These are phyloP conservation scores for Dascillus cervinus DNA, from an alignment of 2,888 invertebrate species.

Conservation along the genomic window DNA sequence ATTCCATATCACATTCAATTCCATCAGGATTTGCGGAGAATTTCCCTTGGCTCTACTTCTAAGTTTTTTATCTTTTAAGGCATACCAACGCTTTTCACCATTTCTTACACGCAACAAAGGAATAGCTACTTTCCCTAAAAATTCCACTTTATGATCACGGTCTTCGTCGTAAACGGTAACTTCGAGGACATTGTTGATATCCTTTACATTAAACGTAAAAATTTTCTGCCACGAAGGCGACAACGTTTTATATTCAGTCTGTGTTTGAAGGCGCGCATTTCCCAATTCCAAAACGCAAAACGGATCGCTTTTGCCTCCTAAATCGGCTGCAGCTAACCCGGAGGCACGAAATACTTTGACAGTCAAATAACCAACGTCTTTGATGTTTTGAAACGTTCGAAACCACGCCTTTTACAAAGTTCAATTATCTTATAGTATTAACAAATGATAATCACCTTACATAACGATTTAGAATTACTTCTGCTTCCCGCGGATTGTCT, in stretches of 20 bases:
- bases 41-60: conserved; percentile 85
- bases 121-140: conserved; percentile 76
- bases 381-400: conserved; percentile 61
- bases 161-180: conserved; percentile 97
- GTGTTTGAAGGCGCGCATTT: conserved; percentile 91
- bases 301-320: conserved; percentile 97
- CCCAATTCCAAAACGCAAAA: conserved; percentile 95
- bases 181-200: conserved; percentile 90
- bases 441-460: conserved; percentile 49
- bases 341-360: conserved; percentile 83
- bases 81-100: conserved; percentile 92
- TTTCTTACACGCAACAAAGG: conserved; percentile 80
- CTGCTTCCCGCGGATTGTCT: conserved; percentile 66
- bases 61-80: conserved; percentile 92
- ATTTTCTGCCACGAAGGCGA: conserved; percentile 98
- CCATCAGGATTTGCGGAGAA: conserved; percentile 81
- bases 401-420: too few relatives aligned
- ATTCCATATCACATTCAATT: conserved; percentile 90
- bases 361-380: conserved; percentile 89
- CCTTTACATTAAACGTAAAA: conserved; percentile 94
- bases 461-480: conserved; percentile 57
- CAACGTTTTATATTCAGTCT: conserved; percentile 97
- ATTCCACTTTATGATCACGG: conserved; percentile 95
- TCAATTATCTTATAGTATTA: too few relatives aligned
- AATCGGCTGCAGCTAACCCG: conserved; percentile 90